A percentile compares a stretch with the other conserved stretches of the same genome.
Evolutionary conservation across 2,888 invertebrate species (phyloP).

Genomic region (Teinopalpus imperialis): DNA sequence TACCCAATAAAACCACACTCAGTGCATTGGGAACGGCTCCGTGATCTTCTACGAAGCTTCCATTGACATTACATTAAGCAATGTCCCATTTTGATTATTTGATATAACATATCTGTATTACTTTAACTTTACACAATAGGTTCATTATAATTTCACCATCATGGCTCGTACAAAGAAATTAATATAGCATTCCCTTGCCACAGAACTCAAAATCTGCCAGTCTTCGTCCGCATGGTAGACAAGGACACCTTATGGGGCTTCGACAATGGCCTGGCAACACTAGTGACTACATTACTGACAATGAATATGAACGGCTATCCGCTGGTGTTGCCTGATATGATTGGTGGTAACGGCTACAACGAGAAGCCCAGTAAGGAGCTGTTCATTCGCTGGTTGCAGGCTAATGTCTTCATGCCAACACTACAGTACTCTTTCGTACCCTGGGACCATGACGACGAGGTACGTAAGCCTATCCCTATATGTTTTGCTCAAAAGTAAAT

Average conservation of each 20-base stretch:
- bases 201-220: conserved; percentile 85
- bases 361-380: conserved; percentile 82
- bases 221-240: conserved; percentile 90
- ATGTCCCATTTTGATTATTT: no score
- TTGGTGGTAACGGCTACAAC: conserved; percentile 86
- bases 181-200: no score
- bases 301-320: conserved; percentile 85
- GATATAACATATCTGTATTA: no score
- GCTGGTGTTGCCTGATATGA: conserved; percentile 90
- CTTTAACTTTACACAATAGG: no score
- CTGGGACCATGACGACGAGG: conserved; percentile 87
- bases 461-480: conserved; percentile 33
- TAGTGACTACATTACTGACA: conserved; percentile 87
- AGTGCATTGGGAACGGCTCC: no score
- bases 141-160: no score
- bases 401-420: conserved; percentile 89
- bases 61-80: no score
- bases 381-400: conserved; percentile 90
- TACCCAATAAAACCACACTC: no score
- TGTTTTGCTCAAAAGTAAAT: no score
- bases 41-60: no score
- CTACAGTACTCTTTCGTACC: conserved; percentile 91
- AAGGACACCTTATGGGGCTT: conserved; percentile 87
- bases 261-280: conserved; percentile 86
- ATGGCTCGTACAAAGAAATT: no score